Conservation (phyloP, 2,113 vertebrate genomes). For the Neofelis nebulosa region DNA sequence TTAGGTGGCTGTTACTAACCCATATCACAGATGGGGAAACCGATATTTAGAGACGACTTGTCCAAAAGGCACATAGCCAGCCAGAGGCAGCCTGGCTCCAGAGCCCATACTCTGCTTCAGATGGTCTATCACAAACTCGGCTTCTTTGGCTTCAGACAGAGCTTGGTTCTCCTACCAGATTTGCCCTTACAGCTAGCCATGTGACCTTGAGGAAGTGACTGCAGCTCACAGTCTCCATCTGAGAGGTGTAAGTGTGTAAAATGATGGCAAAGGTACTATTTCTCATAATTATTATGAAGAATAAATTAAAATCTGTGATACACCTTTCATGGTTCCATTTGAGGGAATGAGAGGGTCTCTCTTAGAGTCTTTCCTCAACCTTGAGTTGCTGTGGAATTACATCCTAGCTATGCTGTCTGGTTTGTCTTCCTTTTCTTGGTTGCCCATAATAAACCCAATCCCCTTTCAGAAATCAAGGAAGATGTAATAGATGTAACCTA, state of each 20-base stretch:
- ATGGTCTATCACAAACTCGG: too few species aligned
- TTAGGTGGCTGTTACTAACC: neutral
- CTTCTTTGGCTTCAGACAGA: neutral
- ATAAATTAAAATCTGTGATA: neutral
- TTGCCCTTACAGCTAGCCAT: neutral
- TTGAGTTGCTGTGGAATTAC: neutral
- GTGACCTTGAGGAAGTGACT: neutral
- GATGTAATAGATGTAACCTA: neutral
- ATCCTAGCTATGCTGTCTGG: neutral
- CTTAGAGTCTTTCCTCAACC: neutral
- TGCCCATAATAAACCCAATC: neutral
- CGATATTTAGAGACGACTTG: neutral
- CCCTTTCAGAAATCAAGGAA: neutral
- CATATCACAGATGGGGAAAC: constrained; percentile 4
- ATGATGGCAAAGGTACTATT: neutral
- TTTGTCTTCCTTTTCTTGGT: neutral
- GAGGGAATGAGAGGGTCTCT: neutral
- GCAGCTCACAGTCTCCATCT: neutral
- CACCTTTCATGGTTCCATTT: neutral
- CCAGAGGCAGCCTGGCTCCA: neutral
- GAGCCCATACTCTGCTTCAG: neutral
- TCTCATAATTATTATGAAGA: neutral
- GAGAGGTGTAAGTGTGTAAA: neutral
- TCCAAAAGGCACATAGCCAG: neutral
- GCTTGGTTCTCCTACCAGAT: neutral